phyloP scores from a whole-genome alignment of 2,113 vertebrate species.

The Gallinago media region DNA sequence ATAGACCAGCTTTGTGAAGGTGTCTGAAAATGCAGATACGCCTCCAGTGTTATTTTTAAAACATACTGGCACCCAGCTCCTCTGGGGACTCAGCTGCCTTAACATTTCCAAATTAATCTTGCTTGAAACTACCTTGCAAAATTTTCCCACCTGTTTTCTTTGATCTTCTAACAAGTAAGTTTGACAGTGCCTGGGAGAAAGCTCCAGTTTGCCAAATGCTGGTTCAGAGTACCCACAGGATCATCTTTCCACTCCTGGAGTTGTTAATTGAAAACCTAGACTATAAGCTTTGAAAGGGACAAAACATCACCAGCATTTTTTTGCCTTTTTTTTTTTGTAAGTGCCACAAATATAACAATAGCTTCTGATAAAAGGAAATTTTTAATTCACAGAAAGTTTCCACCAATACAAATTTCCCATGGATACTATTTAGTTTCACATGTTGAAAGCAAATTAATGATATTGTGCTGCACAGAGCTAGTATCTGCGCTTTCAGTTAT shows the following conservation, averaged over 20 bases:
- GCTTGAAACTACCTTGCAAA: neutral
- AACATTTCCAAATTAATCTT: neutral
- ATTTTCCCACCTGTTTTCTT: neutral
- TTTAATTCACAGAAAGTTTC: neutral
- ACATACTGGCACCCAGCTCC: accelerated
- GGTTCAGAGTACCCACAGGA: neutral
- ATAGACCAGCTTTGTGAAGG: neutral
- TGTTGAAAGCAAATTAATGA: neutral
- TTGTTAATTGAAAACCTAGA: neutral
- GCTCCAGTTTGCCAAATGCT: neutral
- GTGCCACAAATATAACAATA: neutral
- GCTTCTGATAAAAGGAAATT: neutral
- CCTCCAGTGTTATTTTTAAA: neutral
- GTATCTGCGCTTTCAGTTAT: neutral
- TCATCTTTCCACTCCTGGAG: neutral
- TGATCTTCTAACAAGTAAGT: neutral
- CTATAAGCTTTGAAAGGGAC: neutral
- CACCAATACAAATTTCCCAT: neutral
- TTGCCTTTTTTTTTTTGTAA: neutral
- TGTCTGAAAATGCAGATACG: neutral
- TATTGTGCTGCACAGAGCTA: neutral
- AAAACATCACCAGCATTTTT: neutral
- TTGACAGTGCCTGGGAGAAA: neutral
- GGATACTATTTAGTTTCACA: neutral
- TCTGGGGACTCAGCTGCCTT: neutral